Evolutionary conservation across 1,140 invertebrate species (phyloP), one percentile per base, ranked within the genome.

Genomic region (Cryptotermes secundus): DNA sequence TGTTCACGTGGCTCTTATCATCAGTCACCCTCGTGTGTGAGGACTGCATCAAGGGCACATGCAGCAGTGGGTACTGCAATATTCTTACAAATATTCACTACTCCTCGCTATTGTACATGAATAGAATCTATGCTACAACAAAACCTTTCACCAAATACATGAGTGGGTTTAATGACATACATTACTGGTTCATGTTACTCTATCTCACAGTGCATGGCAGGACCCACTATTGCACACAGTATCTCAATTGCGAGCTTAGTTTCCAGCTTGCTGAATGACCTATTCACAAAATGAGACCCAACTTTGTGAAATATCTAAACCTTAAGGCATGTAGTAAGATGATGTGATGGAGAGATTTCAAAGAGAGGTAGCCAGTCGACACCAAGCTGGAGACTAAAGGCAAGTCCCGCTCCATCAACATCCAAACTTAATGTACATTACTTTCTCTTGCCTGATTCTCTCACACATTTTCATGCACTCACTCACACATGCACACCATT

Each of bases 1-100:
- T 83, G 83, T 83, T 83, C 83, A 82, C 42, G 26, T 83, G 59
- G 83, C 83, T 83, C 83, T 65, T 72, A 83, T 83, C 14, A 72
- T 83, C 83, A 35, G 83, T 83, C 83, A 79, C 49, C 53, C 9
- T 34, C 24, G 45, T n/a, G n/a, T 26, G 42, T 34, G 45, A 42
- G 81, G 81, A 82, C 81, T 45, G 45, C 26, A 81, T 81, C 80
- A 35, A 81, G 80, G 80, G 38, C 35, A 36, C 38, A 65, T 7
- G 59, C 59, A 65, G 26, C 59, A 65, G 59, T 65, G 59, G 59
- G 59, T n/a, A 65, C 59, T 65, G 59, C 59, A 31, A 24, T 65
- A 65, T 31, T 65, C 24, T 65, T 65, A 65, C 59, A n/a, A 26
- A n/a, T 65, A 65, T 31, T 65, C 45, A 65, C 59, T 65, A 65